Evolutionary conservation across 2,888 invertebrate species (phyloP), one percentile per base, ranked within the genome.

Genomic region (Bunonema sp.): DNA sequence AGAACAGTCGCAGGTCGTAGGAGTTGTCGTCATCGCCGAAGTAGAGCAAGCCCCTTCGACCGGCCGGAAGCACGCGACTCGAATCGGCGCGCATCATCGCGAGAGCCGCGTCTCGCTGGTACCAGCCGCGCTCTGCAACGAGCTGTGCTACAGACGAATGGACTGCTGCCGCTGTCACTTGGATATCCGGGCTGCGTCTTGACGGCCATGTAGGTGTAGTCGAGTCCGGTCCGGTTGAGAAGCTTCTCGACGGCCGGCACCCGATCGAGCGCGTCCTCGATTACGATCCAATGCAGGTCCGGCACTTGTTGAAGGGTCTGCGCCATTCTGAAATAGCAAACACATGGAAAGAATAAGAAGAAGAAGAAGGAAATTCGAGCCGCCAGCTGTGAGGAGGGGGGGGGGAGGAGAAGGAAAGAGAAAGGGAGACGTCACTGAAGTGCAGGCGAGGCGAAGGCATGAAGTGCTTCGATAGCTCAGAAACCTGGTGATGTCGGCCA

Each of bases 41-140:
- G 36, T 52, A 52, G 10, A 52, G 36, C 4, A 52, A 50, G 15
- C 28, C 45, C 28, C 36, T 12, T 31, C 22, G 2, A 44, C 24
- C 2, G 40, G 15, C 26, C 26, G 35, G 10, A 21, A 19, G 18
- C 35, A 34, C 35, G n/a, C 39, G 29, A 12, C 41, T 32, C 3
- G 37, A 42, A 28, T 57, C 47, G 2, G 46, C 38, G 12, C 57
- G 37, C 15, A 59, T 30, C 28, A 46, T 49, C 24, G 45, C 44
- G 21, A 59, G 30, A 4, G 57, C 59, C 36, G 44, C 40, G 21
- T 56, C 54, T 20, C 59, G 37, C 28, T 59, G 59, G 31, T 48
- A 55, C 59, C 59, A 59, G n/a, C 59, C 59, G 30, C 54, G 41
- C 37, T 37, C 54, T 54, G 29, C 21, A 52, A 32, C 12, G 3